Evolutionary conservation across 2,113 vertebrate species (phyloP).

Genomic region (Halichoerus grypus): DNA sequence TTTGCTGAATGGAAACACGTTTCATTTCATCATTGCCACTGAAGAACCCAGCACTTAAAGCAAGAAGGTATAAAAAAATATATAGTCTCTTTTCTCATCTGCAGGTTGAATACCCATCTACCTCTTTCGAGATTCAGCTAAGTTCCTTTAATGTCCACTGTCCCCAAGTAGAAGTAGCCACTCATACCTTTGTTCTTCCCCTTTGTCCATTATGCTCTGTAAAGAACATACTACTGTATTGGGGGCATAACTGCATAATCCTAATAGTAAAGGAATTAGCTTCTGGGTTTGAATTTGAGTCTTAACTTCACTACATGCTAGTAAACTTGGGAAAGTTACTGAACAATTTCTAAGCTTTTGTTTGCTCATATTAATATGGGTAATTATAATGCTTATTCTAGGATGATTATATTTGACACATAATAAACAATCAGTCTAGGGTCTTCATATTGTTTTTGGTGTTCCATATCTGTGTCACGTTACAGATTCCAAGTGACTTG

Average conservation of each 20-base stretch:
- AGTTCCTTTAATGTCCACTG: background rate
- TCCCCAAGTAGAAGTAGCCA: background rate
- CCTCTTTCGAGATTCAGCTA: background rate
- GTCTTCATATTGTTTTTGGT: background rate
- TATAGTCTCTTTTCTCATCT: background rate
- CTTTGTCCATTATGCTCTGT: background rate
- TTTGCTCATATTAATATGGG: background rate
- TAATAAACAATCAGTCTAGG: background rate
- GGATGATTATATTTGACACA: background rate
- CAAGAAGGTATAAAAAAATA: background rate
- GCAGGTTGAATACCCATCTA: background rate
- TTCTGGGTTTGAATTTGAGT: constrained; percentile 22
- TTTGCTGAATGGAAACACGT: background rate
- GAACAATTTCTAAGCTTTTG: background rate
- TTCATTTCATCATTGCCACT: background rate
- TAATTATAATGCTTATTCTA: background rate
- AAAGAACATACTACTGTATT: background rate
- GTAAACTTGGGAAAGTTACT: background rate
- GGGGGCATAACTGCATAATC: background rate
- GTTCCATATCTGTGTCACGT: background rate
- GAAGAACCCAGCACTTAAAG: background rate
- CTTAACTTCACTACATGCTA: background rate
- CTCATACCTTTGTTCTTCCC: background rate
- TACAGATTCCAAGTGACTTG: background rate
- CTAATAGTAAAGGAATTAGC: background rate